These are phyloP conservation scores for Anthonomus grandis DNA, from an alignment of 1,140 invertebrate genomes.

Conservation along the genomic window DNA sequence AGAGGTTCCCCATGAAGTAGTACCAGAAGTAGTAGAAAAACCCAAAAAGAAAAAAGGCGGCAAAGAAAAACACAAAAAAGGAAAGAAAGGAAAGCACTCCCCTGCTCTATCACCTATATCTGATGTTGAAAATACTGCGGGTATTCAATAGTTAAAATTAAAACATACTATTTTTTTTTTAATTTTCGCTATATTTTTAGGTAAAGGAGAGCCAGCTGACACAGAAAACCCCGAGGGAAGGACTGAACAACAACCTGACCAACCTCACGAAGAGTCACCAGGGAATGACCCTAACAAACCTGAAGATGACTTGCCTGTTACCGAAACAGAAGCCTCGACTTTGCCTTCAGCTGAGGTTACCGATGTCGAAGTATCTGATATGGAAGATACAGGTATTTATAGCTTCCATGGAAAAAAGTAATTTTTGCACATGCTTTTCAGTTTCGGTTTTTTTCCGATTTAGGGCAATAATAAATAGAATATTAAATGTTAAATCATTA, in stretches of 20 bases:
- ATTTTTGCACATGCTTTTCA: no score
- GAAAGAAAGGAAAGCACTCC: constrained; percentile 19
- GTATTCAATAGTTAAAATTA: background rate
- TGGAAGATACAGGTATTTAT: constrained; percentile 14
- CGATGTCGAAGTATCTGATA: constrained; percentile 27
- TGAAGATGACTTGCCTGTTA: constrained; percentile 22
- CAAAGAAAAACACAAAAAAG: constrained; percentile 29
- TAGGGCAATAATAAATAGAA: no score
- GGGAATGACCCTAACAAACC: constrained; percentile 2
- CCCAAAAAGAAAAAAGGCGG: constrained; percentile 29
- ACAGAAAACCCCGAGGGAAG: background rate
- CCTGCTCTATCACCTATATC: constrained; percentile 4
- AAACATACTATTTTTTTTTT: no score
- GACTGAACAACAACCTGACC: background rate
- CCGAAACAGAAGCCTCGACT: constrained; percentile 34
- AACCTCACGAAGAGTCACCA: background rate
- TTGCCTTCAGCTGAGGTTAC: constrained; percentile 31
- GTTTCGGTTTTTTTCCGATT: no score
- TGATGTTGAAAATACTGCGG: background rate
- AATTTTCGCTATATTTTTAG: no score
- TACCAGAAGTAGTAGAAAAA: constrained; percentile 14
- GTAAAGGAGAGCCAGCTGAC: background rate
- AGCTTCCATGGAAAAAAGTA: no score
- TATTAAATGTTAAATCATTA: no score
- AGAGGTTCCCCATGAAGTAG: constrained; percentile 13